phyloP scores from a whole-genome alignment of 2,113 vertebrate genomes.

The Procapra przewalskii region DNA sequence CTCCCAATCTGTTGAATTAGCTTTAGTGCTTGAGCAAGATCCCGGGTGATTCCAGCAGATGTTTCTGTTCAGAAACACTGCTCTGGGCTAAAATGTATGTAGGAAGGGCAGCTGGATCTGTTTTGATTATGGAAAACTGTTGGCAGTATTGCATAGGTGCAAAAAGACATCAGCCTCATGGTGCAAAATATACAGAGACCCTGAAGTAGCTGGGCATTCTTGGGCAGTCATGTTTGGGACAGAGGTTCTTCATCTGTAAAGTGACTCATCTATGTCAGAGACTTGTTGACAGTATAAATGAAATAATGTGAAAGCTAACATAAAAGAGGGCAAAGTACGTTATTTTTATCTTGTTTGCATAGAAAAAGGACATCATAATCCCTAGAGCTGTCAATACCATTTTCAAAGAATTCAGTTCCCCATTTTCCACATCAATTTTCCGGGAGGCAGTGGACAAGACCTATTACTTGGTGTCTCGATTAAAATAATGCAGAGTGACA shows the following conservation, averaged over 20 bases:
- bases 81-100: rapidly evolving
- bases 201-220: rapidly evolving
- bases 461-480: not conserved
- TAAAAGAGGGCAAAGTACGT: not conserved
- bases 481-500: not conserved
- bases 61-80: rapidly evolving
- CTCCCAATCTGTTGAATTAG: not conserved
- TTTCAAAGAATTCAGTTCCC: not conserved
- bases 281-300: not conserved
- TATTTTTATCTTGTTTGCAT: not conserved
- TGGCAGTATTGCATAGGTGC: not conserved
- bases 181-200: rapidly evolving
- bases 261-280: not conserved
- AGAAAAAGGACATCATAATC: not conserved
- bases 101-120: rapidly evolving
- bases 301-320: not conserved
- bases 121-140: not conserved
- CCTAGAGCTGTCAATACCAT: not conserved
- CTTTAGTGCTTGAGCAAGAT: not conserved
- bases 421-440: not conserved
- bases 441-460: not conserved
- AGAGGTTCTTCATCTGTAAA: not conserved
- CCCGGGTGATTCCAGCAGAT: not conserved
- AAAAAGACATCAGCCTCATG: not conserved
- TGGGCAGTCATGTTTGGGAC: rapidly evolving